Base-by-base conservation (phyloP, 2,113 vertebrate species). In the Nothocercus julius region DNA sequence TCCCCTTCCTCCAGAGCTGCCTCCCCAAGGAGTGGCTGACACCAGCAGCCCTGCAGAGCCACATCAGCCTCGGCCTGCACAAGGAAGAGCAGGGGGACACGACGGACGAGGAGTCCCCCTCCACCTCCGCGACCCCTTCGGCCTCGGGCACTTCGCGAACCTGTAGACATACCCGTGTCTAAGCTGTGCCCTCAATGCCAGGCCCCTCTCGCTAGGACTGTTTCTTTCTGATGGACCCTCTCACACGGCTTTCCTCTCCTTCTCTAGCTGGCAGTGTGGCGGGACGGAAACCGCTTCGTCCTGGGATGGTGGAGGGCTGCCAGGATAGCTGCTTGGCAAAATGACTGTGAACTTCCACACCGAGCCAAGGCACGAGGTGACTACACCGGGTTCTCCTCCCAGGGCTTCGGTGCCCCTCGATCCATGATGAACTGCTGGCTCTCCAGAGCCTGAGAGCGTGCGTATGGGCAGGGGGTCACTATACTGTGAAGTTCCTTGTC, bases 1-100 rank as follows among this genome's bases (percentile, higher is more conserved):
- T 99, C 95, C 99, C 99, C 25, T 99, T 99, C 94, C 98, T 99
- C 82, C 99, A 99, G 98, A 99, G 98, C 97, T 99, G 99, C 94
- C 98, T 99, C 15, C 99, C 99, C 25, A 98, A 97, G 97, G 99
- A 99, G 97, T 99, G 99, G 99, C 88, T 99, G 45, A 99, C 98
- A 32, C 99, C 99, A 11, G 99, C 99, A 9, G 99, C 98, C 75
- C 98, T 99, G 94, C 99, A 99, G 97, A 99, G 97, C 98, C 99
- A 99, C 97, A 99, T 99, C 97, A 99, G 98, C 97, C 98, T 99
- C 17, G 98, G 98, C 64, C 98, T 99, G 53, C 98, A 98, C 89
- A 98, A 98, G 85, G 99, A 99, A 69, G 98, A 98, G 84, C 98
- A 98, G 42, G 97, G 97, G 59, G 98, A 98, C 47, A 98, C 98